Evolutionary conservation across 2,888 invertebrate genomes (phyloP), one percentile per base, ranked within the genome.

Genomic region (Ellobium chinense): DNA sequence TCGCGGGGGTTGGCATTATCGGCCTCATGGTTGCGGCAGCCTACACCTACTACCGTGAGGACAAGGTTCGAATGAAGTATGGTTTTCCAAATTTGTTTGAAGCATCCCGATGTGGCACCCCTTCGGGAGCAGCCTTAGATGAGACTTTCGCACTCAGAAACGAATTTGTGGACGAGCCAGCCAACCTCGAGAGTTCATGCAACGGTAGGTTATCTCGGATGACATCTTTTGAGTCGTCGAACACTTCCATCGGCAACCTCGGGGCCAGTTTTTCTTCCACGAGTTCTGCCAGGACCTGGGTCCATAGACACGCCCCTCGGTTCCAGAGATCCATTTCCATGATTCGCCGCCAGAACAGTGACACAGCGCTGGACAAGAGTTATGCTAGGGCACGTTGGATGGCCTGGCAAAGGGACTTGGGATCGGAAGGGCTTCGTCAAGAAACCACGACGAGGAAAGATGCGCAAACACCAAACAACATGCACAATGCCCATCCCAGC

Each of bases 11-110:
- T 12, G 84, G 85, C 2, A 29, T 84, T 3, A n/a, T 85, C 2
- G 36, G 76, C 9, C 72, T 86, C 12, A 58, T 86, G 58, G 24
- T 83, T 29, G 75, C 78, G 1, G 83, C 81, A 0, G 86, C 70
- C 12, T 81, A 66, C 54, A 78, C 81, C 7, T 79, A 81, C 60
- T 62, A 66, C 12, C 63, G 75, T 39, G 81, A 83, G 56, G 78
- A 83, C 29, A 46, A 70, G 12, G 27, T 76, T 4, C 39, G 82
- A 9, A 31, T 68, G 60, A 77, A 70, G 27, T 39, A 46, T 36
- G n/a, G 29, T 3, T 4, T 18, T 31, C 56, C 54, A 60, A 81
- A 36, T 29, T 78, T 39, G n/a, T 83, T 18, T 62, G 37, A 4
- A 46, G 65, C 39, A 37, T 69, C 63, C 46, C 60, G 62, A 58